A percentile compares a stretch with the other conserved stretches of the same genome.
Evolutionary conservation across 2,888 invertebrate species (phyloP).

Genomic region (Zaprionus lineosus): DNA sequence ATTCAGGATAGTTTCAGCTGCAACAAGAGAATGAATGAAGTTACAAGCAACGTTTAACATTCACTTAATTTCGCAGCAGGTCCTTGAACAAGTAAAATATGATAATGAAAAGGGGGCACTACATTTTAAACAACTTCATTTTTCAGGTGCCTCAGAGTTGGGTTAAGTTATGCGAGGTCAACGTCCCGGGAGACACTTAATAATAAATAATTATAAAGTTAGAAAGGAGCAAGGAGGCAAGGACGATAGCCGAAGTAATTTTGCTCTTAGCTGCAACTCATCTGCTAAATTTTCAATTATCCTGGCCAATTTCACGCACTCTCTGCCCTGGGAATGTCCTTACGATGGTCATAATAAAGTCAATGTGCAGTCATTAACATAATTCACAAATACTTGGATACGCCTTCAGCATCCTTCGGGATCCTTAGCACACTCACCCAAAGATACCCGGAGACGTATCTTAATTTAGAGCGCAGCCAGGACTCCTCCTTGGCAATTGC

Average conservation of each 20-base stretch:
- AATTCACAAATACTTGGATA: conserved; percentile 73
- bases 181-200: no score
- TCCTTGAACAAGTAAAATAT: no score
- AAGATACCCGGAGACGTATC: conserved; percentile 31
- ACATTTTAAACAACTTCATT: neutral
- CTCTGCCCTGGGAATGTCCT: conserved; percentile 4
- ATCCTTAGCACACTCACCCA: neutral
- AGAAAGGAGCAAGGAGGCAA: no score
- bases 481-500: conserved; percentile 35
- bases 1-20: no score
- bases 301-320: neutral
- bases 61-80: no score
- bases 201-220: neutral
- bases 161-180: no score
- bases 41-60: no score
- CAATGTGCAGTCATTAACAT: conserved; percentile 75
- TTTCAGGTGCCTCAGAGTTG: neutral
- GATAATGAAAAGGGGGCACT: no score
- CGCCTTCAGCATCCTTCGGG: conserved; percentile 16
- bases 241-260: neutral
- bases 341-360: conserved; percentile 60
- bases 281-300: conserved; percentile 18
- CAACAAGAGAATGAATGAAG: no score
- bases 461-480: conserved; percentile 45
- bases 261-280: conserved; percentile 1